Evolutionary conservation across 2,888 invertebrate species (phyloP).

Genomic region (Mimas tiliae): DNA sequence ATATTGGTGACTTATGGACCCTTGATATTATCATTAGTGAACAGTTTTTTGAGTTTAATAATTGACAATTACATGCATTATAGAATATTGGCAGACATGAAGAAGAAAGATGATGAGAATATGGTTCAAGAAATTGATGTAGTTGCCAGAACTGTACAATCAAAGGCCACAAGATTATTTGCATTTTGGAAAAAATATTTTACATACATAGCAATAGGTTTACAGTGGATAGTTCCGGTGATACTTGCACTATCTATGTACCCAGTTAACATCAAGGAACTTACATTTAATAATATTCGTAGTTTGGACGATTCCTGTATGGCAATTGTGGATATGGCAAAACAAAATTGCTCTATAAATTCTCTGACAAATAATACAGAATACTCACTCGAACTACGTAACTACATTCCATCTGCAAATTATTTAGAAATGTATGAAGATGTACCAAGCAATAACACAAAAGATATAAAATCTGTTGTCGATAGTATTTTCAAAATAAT

Average conservation of each 20-base stretch:
- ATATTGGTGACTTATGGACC: constrained; percentile 71
- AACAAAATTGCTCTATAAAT: constrained; percentile 50
- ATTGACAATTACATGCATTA: constrained; percentile 79
- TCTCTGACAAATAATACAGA: constrained; percentile 37
- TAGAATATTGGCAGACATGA: constrained; percentile 58
- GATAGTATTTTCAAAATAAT: constrained; percentile 66
- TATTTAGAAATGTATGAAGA: constrained; percentile 61
- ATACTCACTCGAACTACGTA: constrained; percentile 51
- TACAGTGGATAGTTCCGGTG: constrained; percentile 72
- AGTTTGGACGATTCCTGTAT: constrained; percentile 59
- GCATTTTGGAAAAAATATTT: constrained; percentile 62
- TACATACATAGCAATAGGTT: constrained; percentile 57
- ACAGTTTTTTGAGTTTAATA: constrained; percentile 71
- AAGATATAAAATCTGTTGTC: constrained; percentile 56
- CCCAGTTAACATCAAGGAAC: constrained; percentile 59
- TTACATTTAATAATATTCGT: constrained; percentile 46
- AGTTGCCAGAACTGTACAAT: constrained; percentile 33
- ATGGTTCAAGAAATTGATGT: constrained; percentile 54
- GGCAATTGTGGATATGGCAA: constrained; percentile 60
- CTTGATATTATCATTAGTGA: constrained; percentile 68
- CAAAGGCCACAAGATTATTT: constrained; percentile 31
- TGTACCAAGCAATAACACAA: constrained; percentile 44
- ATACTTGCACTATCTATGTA: constrained; percentile 70
- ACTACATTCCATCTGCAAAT: constrained; percentile 51
- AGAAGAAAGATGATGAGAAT: constrained; percentile 61